Evolutionary conservation across 1,140 invertebrate genomes (phyloP), one percentile per base, ranked within the genome.

Genomic region (Samia ricini): DNA sequence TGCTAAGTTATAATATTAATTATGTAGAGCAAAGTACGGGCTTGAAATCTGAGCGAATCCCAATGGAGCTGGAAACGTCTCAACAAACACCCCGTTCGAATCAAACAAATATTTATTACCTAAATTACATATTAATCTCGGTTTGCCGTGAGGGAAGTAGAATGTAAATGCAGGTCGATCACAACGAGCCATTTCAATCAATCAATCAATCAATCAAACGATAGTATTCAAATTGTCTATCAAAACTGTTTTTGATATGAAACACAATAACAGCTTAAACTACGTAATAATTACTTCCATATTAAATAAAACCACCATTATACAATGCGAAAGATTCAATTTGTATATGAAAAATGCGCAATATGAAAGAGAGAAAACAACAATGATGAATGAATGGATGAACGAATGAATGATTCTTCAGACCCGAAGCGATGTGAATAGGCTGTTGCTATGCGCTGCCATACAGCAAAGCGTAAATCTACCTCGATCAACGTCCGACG

Each of bases 1-100:
- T 81, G 85, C 83, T 88, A 88, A 88, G 85, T 88, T 90, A 90
- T 83, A 88, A 85, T n/a, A n/a, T 90, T 85, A 88, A 83, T 86
- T 84, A 85, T 90, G 85, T 85, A 84, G 83, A 88, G 82, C 76
- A 85, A 77, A 83, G 77, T 85, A 89, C 81, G 79, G 76, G 73
- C 69, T 79, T 79, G 68, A 77, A 65, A 76, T 78, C 83, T 77
- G 82, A 87, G 83, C 77, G 79, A 76, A 75, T 59, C 69, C 74
- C 69, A 66, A 68, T 70, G 71, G 6, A 77, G 63, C 63, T 65
- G 75, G 75, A 81, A 79, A 83, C 78, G 80, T 76, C 76, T 72
- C 77, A 77, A 77, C 79, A 78, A 78, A 85, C 79, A 83, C 74
- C 69, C 74, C 72, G 66, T 77, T 79, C 15, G 12, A 74, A 68